phyloP scores from a whole-genome alignment of 2,888 invertebrate species.

The Branchellion lobata region DNA sequence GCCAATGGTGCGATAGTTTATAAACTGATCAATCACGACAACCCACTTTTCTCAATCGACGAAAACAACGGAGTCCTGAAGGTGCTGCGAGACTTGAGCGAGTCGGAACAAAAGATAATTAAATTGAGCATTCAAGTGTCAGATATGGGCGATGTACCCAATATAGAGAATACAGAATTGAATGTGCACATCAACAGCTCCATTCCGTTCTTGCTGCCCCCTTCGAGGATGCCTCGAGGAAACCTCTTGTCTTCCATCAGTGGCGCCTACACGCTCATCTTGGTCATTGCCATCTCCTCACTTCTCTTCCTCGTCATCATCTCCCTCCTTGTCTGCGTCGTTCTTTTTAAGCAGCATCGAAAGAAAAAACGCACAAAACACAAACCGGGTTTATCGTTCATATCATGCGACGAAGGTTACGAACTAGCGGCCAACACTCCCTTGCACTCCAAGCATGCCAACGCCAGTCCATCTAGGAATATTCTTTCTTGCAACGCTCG shows the following conservation, averaged over 20 bases:
- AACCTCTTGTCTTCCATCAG: slow-evolving; percentile 31
- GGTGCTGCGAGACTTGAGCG: slow-evolving; percentile 23
- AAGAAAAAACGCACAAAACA: slow-evolving; percentile 31
- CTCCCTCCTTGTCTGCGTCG: slow-evolving; percentile 19
- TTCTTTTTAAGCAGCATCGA: slow-evolving; percentile 33
- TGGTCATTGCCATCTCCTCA: slow-evolving; percentile 38
- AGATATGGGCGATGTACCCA: slow-evolving; percentile 42
- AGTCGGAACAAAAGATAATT: slow-evolving; percentile 36
- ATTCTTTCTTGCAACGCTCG: background rate
- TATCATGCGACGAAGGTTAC: slow-evolving; percentile 40
- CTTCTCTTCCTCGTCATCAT: slow-evolving; percentile 37
- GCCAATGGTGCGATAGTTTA: slow-evolving; percentile 45
- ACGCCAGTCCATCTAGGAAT: background rate
- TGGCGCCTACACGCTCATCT: slow-evolving; percentile 34
- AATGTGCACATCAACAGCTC: slow-evolving; percentile 48
- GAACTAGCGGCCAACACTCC: slow-evolving; percentile 30
- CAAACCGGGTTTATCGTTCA: slow-evolving; percentile 33
- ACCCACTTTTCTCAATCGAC: slow-evolving; percentile 35
- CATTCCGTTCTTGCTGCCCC: slow-evolving; percentile 4
- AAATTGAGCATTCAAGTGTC: slow-evolving; percentile 35
- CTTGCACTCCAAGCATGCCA: background rate
- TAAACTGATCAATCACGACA: slow-evolving; percentile 5
- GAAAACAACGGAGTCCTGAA: slow-evolving; percentile 25
- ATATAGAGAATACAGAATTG: slow-evolving; percentile 12
- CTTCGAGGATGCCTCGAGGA: slow-evolving; percentile 1